Evolutionary conservation across 2,113 vertebrate genomes (phyloP).

Genomic region (Bubo scandiacus): DNA sequence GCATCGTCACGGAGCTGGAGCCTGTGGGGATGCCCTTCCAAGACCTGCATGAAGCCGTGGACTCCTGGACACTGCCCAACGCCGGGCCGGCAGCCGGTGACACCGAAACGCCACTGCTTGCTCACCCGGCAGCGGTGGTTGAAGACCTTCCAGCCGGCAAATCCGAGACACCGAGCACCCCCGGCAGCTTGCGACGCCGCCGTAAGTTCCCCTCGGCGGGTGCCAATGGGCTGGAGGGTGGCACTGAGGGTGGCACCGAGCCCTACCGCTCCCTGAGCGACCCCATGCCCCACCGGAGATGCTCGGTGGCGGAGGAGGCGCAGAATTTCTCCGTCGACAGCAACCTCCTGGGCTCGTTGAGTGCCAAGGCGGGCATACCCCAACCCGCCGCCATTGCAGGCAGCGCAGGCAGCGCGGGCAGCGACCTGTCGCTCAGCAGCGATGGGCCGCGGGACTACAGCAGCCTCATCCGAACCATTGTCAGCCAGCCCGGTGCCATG

Average conservation of each 20-base stretch:
- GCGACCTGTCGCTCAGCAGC: conserved; percentile 90
- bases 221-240: conserved; percentile 80
- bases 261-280: conserved; percentile 93
- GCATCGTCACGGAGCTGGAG: conserved; percentile 93
- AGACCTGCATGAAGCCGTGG: conserved; percentile 75
- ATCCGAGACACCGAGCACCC: conserved; percentile 81
- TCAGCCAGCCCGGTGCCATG: conserved; percentile 88
- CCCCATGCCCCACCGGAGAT: conserved; percentile 91
- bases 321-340: conserved; percentile 92
- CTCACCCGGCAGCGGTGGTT: background rate
- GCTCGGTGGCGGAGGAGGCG: conserved; percentile 79
- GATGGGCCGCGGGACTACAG: conserved; percentile 87
- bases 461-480: conserved; percentile 89
- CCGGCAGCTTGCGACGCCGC: conserved; percentile 83
- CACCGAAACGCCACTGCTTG: background rate
- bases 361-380: conserved; percentile 77
- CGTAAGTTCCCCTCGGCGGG: conserved; percentile 87
- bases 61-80: conserved; percentile 73
- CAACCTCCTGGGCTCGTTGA: conserved; percentile 89
- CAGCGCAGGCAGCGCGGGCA: conserved; percentile 86
- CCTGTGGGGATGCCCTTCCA: conserved; percentile 65
- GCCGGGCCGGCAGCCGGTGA: background rate
- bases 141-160: conserved; percentile 66
- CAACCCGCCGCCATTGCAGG: conserved; percentile 68
- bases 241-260: conserved; percentile 74